A percentile compares a stretch with the other conserved stretches of the same genome.
These are phyloP conservation scores for Holcopasites calliopsidis DNA, from an alignment of 1,140 invertebrate species.

Conservation along the genomic window DNA sequence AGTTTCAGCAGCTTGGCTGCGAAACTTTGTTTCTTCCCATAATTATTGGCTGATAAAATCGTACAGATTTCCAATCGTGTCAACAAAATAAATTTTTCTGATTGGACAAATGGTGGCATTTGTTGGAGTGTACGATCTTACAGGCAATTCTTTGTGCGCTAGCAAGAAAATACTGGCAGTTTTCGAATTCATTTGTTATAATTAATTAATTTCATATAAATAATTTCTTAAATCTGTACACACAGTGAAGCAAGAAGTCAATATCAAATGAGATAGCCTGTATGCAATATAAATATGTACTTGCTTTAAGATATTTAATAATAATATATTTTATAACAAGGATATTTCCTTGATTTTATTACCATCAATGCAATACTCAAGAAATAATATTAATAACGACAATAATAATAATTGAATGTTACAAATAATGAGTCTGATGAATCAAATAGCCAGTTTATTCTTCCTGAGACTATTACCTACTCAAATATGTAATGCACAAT, in stretches of 20 bases:
- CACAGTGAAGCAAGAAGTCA: too few relatives aligned
- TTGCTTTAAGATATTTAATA: too few relatives aligned
- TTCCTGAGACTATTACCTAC: constrained; percentile 1
- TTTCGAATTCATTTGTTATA: background rate
- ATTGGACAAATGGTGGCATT: constrained; percentile 7
- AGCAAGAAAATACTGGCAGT: constrained; percentile 10
- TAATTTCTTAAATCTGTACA: too few relatives aligned
- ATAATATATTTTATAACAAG: too few relatives aligned
- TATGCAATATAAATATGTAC: background rate
- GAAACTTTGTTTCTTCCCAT: constrained; percentile 1
- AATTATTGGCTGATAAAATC: constrained; percentile 18
- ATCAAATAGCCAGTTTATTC: constrained; percentile 5
- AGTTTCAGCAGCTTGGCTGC: constrained; percentile 8
- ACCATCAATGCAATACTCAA: too few relatives aligned
- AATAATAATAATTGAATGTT: background rate
- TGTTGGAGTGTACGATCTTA: constrained; percentile 34
- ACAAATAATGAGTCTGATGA: background rate
- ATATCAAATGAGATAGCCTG: too few relatives aligned
- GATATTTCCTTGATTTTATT: too few relatives aligned
- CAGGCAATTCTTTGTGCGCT: background rate
- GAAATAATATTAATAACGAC: too few relatives aligned
- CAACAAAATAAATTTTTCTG: background rate
- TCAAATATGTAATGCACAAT: constrained; percentile 25
- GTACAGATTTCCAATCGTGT: background rate
- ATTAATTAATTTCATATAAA: too few relatives aligned